Percentiles rank a stretch among this genome's conserved stretches.
Evolutionary conservation across 1,140 invertebrate species (phyloP).

Genomic region (Oreohelix idahoensis): DNA sequence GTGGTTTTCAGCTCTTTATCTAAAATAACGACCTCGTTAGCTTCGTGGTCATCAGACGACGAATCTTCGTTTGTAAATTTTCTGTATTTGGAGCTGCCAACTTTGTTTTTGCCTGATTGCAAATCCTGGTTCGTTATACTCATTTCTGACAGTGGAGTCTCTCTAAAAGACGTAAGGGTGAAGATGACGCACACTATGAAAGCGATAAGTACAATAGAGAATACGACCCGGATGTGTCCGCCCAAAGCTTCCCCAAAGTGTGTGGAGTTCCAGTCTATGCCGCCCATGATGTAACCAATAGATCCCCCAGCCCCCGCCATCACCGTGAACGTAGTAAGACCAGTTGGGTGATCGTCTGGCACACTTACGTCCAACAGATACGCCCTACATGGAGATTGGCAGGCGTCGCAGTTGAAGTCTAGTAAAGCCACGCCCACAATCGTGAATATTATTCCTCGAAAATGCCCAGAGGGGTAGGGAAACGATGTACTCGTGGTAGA

Average conservation of each 20-base stretch:
- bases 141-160: slow-evolving; percentile 63
- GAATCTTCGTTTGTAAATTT: slow-evolving; percentile 67
- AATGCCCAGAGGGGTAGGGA: slow-evolving; percentile 47
- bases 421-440: slow-evolving; percentile 92
- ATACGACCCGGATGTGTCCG: slow-evolving; percentile 89
- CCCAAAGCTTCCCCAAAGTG: slow-evolving; percentile 79
- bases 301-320: slow-evolving; percentile 96
- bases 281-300: slow-evolving; percentile 92
- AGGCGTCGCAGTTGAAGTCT: slow-evolving; percentile 96
- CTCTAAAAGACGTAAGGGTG: slow-evolving; percentile 65
- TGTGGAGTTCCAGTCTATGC: slow-evolving; percentile 90
- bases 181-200: slow-evolving; percentile 61
- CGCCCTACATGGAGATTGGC: slow-evolving; percentile 92
- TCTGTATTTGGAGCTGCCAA: slow-evolving; percentile 62
- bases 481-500: not conserved
- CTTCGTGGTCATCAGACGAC: slow-evolving; percentile 39
- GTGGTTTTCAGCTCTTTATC: not conserved
- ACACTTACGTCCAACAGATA: slow-evolving; percentile 93
- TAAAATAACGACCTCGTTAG: not conserved
- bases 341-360: slow-evolving; percentile 92
- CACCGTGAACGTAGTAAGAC: slow-evolving; percentile 94
- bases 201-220: slow-evolving; percentile 59
- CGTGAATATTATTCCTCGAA: slow-evolving; percentile 83
- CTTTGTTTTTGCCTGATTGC: slow-evolving; percentile 69
- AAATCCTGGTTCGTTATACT: slow-evolving; percentile 51